Base-by-base conservation (phyloP, 2,113 vertebrate species). In the Aspidoscelis tigris region DNA sequence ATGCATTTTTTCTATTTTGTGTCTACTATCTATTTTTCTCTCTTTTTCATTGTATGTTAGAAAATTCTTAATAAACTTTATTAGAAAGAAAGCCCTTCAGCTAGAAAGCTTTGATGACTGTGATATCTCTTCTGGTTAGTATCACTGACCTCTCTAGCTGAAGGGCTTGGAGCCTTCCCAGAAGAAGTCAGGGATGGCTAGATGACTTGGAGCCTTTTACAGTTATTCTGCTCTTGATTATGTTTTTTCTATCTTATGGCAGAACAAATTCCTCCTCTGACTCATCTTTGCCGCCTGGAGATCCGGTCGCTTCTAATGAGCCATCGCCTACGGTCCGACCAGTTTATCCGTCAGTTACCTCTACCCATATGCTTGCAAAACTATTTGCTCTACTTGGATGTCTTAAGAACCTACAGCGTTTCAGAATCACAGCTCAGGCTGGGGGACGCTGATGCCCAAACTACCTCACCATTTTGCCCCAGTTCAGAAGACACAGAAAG, bases 251-350 rank as follows among this genome's bases (percentile, higher is more conserved):
- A 89, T 83, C 0, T 75, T 89, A 89, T 86, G 88, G 5, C 90
- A 97, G 96, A 88, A 4, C 82, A 65, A 83, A 79, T 97, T 61
- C 96, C 97, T 83, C 72, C 94, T 8, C 85, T 97, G 84, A 85
- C 92, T 53, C 96, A 97, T 75, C 96, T 97, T 47, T 96, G 97
- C 84, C 96, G 96, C 24, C 93, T 97, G 83, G 84, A 94, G 92
- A 96, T 97, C 87, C 93, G 96, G 39, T 92, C 94, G 81, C 33
- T 91, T 84, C 72, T 97, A 20, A 89, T 88, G 2, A 91, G 86
- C 1, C 68, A 94, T 50, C 84, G 33, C 24, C 90, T 96, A 50
- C 92, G 68, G 39, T 94, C 92, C 0, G 93, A 94, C 61, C 73
- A 12, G 1, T 92, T 78, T 50, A 90, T 97, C 83, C 83, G 76